A percentile compares a stretch with the other conserved stretches of the same genome.
These are phyloP conservation scores for Pogonophryne albipinna DNA, from an alignment of 2,797 vertebrate species.

Conservation along the genomic window DNA sequence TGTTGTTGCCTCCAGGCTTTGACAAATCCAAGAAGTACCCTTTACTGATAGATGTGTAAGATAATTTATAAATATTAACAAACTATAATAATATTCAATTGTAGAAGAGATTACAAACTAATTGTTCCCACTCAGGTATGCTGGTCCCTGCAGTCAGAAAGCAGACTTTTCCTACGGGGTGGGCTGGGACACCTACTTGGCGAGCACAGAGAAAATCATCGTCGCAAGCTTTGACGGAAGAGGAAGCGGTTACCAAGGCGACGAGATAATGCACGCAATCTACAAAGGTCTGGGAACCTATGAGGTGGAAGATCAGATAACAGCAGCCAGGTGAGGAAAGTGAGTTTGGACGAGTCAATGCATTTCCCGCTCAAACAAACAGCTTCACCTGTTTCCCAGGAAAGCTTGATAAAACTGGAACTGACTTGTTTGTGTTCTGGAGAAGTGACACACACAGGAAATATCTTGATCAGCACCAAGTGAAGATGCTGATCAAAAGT, in stretches of 20 bases:
- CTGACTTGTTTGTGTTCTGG: constrained; percentile 19
- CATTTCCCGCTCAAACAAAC: constrained; percentile 46
- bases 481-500: too few species aligned
- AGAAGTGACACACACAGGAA: constrained; percentile 14
- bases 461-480: neutral
- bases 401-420: constrained; percentile 41
- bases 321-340: constrained; percentile 87
- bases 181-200: constrained; percentile 93
- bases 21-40: constrained; percentile 93
- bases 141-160: constrained; percentile 96
- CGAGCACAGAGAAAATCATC: constrained; percentile 94
- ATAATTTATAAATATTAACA: constrained; percentile 3
- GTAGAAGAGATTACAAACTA: neutral
- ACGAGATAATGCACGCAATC: constrained; percentile 93
- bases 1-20: constrained; percentile 93
- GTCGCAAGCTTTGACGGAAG: constrained; percentile 97
- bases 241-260: constrained; percentile 97
- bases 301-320: constrained; percentile 98
- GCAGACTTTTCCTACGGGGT: constrained; percentile 85
- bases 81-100: neutral
- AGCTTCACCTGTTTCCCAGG: neutral
- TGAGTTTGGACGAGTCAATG: constrained; percentile 36
- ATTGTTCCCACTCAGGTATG: constrained; percentile 85
- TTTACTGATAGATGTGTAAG: constrained; percentile 97
- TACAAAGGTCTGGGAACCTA: constrained; percentile 92